A percentile compares a stretch with the other conserved stretches of the same genome.
These are phyloP conservation scores for Macropodus opercularis DNA, from an alignment of 2,797 vertebrate species.

Conservation along the genomic window DNA sequence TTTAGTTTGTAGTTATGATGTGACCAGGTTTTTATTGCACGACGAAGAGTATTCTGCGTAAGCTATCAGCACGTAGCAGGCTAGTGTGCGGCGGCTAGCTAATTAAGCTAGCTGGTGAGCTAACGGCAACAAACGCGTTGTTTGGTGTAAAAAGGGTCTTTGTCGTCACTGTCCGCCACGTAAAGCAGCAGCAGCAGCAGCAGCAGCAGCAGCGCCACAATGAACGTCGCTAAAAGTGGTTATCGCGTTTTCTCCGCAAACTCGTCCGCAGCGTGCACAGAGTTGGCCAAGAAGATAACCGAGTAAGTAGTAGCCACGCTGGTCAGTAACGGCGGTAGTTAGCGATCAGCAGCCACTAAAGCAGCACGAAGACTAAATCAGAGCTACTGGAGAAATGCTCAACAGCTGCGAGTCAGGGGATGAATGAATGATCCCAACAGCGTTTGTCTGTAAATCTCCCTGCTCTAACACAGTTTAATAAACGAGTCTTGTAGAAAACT, in stretches of 20 bases:
- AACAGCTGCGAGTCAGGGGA: too few relatives aligned
- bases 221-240: slow-evolving; percentile 94
- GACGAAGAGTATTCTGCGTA: neutral
- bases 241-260: slow-evolving; percentile 97
- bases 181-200: neutral
- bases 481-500: too few relatives aligned
- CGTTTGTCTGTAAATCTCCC: too few relatives aligned
- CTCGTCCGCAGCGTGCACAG: slow-evolving; percentile 93
- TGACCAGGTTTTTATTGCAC: neutral
- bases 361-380: too few relatives aligned
- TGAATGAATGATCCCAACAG: too few relatives aligned
- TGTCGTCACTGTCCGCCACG: neutral
- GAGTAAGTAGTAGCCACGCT: slow-evolving; percentile 88
- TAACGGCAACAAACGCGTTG: slow-evolving; percentile 7
- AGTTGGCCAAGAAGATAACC: slow-evolving; percentile 96
- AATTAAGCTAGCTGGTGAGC: slow-evolving; percentile 19
- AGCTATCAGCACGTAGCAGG: slow-evolving; percentile 1
- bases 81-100: slow-evolving; percentile 14
- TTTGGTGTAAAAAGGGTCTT: neutral
- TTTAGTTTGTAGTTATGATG: neutral
- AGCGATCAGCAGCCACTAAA: too few relatives aligned
- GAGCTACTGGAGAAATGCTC: too few relatives aligned
- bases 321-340: too few relatives aligned
- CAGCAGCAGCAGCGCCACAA: slow-evolving; percentile 56
- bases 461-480: too few relatives aligned